phyloP scores from a whole-genome alignment of 2,113 vertebrate species.

The Notiomystis cincta region DNA sequence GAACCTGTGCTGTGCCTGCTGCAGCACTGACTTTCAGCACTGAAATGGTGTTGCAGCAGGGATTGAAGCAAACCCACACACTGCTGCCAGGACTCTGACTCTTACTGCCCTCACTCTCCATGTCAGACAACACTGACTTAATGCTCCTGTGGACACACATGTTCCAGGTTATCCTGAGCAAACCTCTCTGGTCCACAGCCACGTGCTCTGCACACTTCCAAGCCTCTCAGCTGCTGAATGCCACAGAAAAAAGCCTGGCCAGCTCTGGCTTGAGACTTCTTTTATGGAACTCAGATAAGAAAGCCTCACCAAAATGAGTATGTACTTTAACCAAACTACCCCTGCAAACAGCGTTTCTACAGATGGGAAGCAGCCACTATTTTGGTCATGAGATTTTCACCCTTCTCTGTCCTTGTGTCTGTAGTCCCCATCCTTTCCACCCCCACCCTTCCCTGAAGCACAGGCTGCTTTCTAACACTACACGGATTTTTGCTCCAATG shows the following conservation, averaged over 20 bases:
- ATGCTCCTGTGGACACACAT: not conserved
- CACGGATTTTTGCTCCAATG: slow-evolving; percentile 2
- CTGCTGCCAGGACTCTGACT: not conserved
- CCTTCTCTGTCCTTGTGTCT: not conserved
- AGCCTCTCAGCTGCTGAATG: not conserved
- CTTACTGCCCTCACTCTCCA: not conserved
- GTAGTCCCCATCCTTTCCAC: not conserved
- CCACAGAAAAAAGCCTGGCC: not conserved
- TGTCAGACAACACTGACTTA: not conserved
- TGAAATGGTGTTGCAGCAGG: not conserved
- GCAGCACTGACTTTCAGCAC: not conserved
- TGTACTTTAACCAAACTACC: not conserved
- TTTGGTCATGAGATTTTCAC: not conserved
- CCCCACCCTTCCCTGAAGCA: not conserved
- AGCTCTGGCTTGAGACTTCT: not conserved
- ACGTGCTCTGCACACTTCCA: fast-evolving
- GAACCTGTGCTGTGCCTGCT: not conserved
- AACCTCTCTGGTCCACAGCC: not conserved
- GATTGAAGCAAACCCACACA: fast-evolving
- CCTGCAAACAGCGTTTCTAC: not conserved
- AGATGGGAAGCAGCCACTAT: not conserved
- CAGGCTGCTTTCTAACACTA: not conserved
- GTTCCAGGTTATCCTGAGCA: not conserved
- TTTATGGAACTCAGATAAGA: not conserved
- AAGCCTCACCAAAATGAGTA: not conserved